phyloP scores from a whole-genome alignment of 2,113 vertebrate species.

The Sander vitreus region DNA sequence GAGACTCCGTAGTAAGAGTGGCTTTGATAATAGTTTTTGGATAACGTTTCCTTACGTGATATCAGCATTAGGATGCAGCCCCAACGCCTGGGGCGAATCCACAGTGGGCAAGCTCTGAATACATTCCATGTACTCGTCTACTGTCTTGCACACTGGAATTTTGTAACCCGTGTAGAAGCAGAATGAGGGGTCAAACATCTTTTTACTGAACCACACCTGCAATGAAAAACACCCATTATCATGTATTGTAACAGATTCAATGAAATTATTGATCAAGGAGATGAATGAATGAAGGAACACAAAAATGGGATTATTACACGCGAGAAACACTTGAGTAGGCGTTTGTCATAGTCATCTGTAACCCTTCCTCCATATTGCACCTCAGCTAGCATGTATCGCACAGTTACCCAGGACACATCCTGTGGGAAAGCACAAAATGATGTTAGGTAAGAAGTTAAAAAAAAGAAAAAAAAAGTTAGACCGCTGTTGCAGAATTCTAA shows the following conservation, averaged over 20 bases:
- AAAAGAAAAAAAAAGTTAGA: neutral
- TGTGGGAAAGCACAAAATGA: constrained; percentile 48
- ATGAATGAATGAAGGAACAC: neutral
- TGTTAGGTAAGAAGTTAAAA: neutral
- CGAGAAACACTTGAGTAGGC: constrained; percentile 89
- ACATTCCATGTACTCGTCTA: constrained; percentile 55
- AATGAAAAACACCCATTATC: constrained; percentile 12
- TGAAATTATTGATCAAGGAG: neutral
- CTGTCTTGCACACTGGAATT: constrained; percentile 59
- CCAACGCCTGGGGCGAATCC: constrained; percentile 57
- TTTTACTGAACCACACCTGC: constrained; percentile 70
- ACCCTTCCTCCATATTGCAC: constrained; percentile 90
- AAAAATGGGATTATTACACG: constrained; percentile 59
- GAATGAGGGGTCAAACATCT: constrained; percentile 58
- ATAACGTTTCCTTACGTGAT: constrained; percentile 52
- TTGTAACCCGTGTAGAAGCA: constrained; percentile 62
- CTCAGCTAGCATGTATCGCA: constrained; percentile 92
- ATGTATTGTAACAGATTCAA: neutral
- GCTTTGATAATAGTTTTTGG: neutral
- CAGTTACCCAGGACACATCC: constrained; percentile 91
- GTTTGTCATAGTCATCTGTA: constrained; percentile 90
- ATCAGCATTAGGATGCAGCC: constrained; percentile 67
- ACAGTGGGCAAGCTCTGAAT: constrained; percentile 53
- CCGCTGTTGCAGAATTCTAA: constrained; percentile 44
- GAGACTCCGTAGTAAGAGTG: too few relatives aligned